phyloP scores from a whole-genome alignment of 2,797 vertebrate species.

The Crypturellus tataupa region DNA sequence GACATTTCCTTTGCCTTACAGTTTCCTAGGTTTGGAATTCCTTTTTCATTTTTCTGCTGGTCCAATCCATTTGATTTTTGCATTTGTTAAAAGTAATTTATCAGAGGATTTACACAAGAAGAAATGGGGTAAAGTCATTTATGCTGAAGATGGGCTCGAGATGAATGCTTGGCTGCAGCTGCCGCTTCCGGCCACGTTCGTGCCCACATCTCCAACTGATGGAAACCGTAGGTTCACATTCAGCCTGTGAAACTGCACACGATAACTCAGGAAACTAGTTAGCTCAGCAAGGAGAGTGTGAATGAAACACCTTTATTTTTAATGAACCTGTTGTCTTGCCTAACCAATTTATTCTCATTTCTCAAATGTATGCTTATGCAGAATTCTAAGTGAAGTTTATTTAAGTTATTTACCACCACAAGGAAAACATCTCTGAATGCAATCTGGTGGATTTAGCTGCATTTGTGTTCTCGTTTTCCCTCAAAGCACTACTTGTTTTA shows the following conservation, averaged over 20 bases:
- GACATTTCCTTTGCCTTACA: not conserved
- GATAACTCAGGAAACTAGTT: not conserved
- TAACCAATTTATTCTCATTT: not conserved
- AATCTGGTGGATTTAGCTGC: not conserved
- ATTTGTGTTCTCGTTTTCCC: not conserved
- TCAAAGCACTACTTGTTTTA: not conserved
- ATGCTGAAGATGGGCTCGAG: not conserved
- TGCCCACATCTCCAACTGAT: not conserved
- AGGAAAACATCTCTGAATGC: not conserved
- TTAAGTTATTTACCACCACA: not conserved
- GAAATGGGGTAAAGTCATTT: not conserved
- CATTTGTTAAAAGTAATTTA: not conserved
- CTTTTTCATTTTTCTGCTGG: not conserved
- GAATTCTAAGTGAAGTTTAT: not conserved
- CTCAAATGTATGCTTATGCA: rapidly evolving
- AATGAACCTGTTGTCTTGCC: not conserved
- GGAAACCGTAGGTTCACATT: not conserved
- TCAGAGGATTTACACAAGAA: not conserved
- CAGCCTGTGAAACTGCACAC: not conserved
- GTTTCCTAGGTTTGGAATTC: not conserved
- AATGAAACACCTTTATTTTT: not conserved
- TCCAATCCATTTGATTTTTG: not conserved
- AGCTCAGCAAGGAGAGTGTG: not conserved
- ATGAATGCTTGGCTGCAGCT: not conserved
- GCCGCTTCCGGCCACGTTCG: not conserved